These are phyloP conservation scores for Tychaedon coryphoeus DNA, from an alignment of 2,113 vertebrate species.

Conservation along the genomic window DNA sequence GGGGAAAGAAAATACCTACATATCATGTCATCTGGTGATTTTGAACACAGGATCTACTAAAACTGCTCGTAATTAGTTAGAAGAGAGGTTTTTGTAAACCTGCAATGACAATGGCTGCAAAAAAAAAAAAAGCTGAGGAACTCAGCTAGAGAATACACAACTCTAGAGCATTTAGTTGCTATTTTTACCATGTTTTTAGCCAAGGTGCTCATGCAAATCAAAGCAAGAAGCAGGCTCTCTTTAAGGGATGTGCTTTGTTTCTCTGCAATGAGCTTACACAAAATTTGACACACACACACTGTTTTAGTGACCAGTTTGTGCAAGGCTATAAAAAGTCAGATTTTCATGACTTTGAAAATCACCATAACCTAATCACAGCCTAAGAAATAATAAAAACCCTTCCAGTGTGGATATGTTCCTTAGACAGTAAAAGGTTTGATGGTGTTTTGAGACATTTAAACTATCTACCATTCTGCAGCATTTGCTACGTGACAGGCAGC, in stretches of 20 bases:
- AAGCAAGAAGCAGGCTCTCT: not conserved
- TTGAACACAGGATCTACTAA: not conserved
- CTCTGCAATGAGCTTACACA: not conserved
- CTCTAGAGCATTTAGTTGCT: not conserved
- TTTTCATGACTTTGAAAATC: not conserved
- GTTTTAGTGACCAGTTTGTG: not conserved
- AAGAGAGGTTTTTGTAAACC: not conserved
- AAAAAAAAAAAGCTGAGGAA: not conserved
- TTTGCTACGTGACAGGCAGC: not conserved
- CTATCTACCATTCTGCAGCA: not conserved
- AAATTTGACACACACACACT: not conserved
- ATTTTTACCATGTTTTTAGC: slow-evolving; percentile 32
- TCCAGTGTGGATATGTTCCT: not conserved
- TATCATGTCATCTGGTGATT: not conserved
- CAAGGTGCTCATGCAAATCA: not conserved
- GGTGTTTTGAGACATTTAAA: not conserved
- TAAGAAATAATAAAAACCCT: not conserved
- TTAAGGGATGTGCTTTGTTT: not conserved
- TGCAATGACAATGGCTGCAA: not conserved
- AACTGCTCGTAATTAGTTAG: not conserved
- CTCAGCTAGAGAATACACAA: not conserved
- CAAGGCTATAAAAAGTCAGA: not conserved
- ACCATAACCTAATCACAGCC: not conserved
- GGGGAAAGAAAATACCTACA: fast-evolving
- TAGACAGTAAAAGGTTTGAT: not conserved